A percentile compares a stretch with the other conserved stretches of the same genome.
These are phyloP conservation scores for Coleophora flavipennella DNA, from an alignment of 2,888 invertebrate species.

Conservation along the genomic window DNA sequence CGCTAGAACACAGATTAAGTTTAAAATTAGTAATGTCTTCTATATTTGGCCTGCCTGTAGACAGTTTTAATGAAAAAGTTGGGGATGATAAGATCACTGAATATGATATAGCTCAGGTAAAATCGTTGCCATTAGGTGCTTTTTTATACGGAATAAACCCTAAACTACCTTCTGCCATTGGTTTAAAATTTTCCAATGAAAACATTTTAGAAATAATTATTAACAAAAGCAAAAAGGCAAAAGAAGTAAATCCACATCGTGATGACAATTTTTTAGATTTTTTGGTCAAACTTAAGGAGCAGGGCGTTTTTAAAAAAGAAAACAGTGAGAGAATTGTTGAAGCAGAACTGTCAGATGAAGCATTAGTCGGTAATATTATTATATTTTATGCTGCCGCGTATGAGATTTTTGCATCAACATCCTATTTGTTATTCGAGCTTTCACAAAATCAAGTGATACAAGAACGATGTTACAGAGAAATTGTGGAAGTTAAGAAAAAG, in stretches of 20 bases:
- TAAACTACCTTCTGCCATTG: no score
- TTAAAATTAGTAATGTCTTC: no score
- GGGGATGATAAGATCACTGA: no score
- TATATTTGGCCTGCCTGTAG: slow-evolving; percentile 7
- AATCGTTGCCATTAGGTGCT: no score
- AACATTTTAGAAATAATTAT: no score
- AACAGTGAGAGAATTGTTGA: slow-evolving; percentile 1
- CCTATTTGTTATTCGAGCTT: slow-evolving; percentile 25
- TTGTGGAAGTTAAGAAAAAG: slow-evolving; percentile 16
- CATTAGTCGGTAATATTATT: slow-evolving; percentile 23
- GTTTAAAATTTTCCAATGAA: no score
- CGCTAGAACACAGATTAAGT: no score
- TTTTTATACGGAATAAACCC: no score
- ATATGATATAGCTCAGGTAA: no score
- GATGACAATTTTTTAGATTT: slow-evolving; percentile 10
- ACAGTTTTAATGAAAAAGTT: slow-evolving; percentile 2
- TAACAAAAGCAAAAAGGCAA: slow-evolving; percentile 10
- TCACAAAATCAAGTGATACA: slow-evolving; percentile 28
- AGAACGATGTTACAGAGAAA: slow-evolving; percentile 17
- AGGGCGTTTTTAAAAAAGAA: slow-evolving; percentile 6
- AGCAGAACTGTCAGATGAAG: slow-evolving; percentile 15
- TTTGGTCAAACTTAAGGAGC: slow-evolving; percentile 7
- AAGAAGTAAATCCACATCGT: slow-evolving; percentile 5
- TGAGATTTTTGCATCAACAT: slow-evolving; percentile 32
- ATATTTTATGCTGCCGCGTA: slow-evolving; percentile 35